These are phyloP conservation scores for Tetraodon nigroviridis DNA, from an alignment of 2,113 vertebrate genomes.

Conservation along the genomic window DNA sequence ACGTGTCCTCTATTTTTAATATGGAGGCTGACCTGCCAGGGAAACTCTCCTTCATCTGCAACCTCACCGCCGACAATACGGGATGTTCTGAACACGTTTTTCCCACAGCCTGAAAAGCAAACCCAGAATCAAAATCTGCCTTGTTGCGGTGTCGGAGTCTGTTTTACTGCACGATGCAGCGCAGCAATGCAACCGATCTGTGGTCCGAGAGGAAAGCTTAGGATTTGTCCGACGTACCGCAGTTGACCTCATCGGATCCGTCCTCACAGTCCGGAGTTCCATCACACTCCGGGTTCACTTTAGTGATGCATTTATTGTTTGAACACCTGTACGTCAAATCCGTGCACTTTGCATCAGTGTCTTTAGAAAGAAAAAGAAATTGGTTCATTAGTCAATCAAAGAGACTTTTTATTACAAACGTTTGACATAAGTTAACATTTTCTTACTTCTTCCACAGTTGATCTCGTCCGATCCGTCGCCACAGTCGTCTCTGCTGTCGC, in stretches of 20 bases:
- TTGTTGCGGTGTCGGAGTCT: conserved; percentile 1
- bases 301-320: conserved; percentile 76
- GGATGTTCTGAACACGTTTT: conserved; percentile 67
- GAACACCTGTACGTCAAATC: conserved; percentile 78
- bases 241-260: conserved; percentile 81
- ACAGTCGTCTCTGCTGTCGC: conserved; percentile 78
- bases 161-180: background rate
- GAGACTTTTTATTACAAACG: background rate
- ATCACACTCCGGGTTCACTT: conserved; percentile 85
- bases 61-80: conserved; percentile 89
- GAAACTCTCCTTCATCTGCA: conserved; percentile 82
- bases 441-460: conserved; percentile 72
- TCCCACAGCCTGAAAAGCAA: conserved; percentile 80
- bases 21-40: conserved; percentile 96
- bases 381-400: too few species aligned
- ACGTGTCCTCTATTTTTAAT: conserved; percentile 71
- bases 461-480: conserved; percentile 82
- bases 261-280: conserved; percentile 79
- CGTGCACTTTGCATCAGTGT: conserved; percentile 59
- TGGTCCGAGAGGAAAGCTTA: background rate
- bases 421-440: too few species aligned
- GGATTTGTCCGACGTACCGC: conserved; percentile 69
- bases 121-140: background rate
- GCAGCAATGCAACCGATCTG: background rate
- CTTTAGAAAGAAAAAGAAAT: conserved; percentile 6